Percentiles rank a stretch among this genome's conserved stretches.
These are phyloP conservation scores for Drosophila meridiana DNA, from an alignment of 2,888 invertebrate species.

Conservation along the genomic window DNA sequence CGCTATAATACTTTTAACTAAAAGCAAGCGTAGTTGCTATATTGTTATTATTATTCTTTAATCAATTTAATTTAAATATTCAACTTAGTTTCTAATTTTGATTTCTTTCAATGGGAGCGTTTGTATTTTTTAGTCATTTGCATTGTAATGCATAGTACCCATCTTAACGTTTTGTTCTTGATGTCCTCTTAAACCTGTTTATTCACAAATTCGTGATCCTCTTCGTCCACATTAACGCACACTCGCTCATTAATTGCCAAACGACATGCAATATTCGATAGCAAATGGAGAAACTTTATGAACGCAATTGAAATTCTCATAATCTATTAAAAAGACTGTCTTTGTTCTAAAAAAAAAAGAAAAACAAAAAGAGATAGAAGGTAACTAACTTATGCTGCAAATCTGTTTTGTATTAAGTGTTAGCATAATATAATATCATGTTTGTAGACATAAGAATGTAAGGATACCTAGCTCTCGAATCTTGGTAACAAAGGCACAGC, in stretches of 20 bases:
- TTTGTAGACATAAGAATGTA: conserved; percentile 30
- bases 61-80: conserved; percentile 62
- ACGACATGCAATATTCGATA: conserved; percentile 47
- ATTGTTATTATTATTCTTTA: conserved; percentile 71
- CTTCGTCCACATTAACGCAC: conserved; percentile 56
- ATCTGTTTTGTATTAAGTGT: conserved; percentile 46
- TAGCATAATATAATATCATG: conserved; percentile 43
- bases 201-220: conserved; percentile 2
- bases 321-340: conserved; percentile 73
- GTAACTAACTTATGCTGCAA: conserved; percentile 40
- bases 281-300: conserved; percentile 50
- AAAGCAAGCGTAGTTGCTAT: conserved; percentile 33
- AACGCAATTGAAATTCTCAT: conserved; percentile 48
- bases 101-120: conserved; percentile 38
- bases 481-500: conserved; percentile 46
- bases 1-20: conserved; percentile 81
- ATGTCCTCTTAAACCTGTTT: conserved; percentile 17
- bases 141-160: conserved; percentile 28
- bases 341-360: conserved; percentile 69
- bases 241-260: conserved; percentile 75
- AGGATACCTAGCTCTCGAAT: conserved; percentile 31
- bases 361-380: conserved; percentile 28
- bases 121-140: conserved; percentile 54
- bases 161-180: conserved; percentile 1
- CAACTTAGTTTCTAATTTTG: conserved; percentile 36